phyloP scores from a whole-genome alignment of 2,888 invertebrate genomes.

The Epiblema foenella region DNA sequence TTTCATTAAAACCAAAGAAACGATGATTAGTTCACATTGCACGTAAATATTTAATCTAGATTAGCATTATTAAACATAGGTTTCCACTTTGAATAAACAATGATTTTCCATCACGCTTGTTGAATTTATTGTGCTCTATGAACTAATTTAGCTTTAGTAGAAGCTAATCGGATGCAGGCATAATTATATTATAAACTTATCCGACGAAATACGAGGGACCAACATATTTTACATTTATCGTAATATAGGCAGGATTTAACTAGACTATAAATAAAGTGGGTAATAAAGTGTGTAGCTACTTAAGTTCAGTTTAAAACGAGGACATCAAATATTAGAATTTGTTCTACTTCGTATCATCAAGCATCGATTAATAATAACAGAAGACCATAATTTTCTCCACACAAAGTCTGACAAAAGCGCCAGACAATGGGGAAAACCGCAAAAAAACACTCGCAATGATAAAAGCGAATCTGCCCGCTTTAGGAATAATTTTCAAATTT shows the following conservation, averaged over 20 bases:
- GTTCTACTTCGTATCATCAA: neutral
- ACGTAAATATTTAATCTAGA: neutral
- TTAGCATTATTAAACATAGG: no score
- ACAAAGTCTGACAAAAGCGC: slow-evolving; percentile 27
- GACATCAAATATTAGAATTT: neutral
- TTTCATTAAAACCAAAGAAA: neutral
- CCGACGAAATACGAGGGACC: no score
- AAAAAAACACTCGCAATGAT: slow-evolving; percentile 38
- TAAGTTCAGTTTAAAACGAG: neutral
- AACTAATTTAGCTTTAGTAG: no score
- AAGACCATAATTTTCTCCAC: slow-evolving; percentile 28
- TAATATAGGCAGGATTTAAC: no score
- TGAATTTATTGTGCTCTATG: no score
- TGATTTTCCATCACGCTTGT: no score
- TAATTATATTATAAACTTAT: no score
- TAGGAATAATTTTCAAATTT: slow-evolving; percentile 45
- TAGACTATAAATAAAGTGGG: no score
- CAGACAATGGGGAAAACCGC: slow-evolving; percentile 36
- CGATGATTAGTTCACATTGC: neutral
- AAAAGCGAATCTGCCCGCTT: slow-evolving; percentile 42
- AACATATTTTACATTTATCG: no score
- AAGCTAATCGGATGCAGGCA: no score
- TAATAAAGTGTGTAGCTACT: neutral
- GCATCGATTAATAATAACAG: slow-evolving; percentile 26
- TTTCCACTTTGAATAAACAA: no score